Evolutionary conservation across 2,797 vertebrate species (phyloP).

Genomic region (Enteromius thamalakanensis): DNA sequence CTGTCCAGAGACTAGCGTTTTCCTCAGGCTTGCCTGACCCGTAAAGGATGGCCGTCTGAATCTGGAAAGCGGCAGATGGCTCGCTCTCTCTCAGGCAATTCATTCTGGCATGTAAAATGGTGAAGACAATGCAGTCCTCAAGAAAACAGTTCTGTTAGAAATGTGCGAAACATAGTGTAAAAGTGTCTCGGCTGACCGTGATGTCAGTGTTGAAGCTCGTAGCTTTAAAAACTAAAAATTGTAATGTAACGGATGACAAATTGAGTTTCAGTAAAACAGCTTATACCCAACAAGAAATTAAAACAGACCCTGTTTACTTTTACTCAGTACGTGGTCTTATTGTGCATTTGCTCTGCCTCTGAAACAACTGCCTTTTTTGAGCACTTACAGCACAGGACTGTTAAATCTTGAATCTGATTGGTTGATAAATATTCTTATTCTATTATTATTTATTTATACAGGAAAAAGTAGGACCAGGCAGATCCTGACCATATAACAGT

Average conservation of each 20-base stretch:
- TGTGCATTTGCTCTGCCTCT: neutral
- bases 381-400: neutral
- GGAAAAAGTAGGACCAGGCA: neutral
- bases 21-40: constrained; percentile 50
- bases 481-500: neutral
- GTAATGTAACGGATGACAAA: neutral
- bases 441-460: neutral
- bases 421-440: neutral
- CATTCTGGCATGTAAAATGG: constrained; percentile 31
- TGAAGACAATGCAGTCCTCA: constrained; percentile 2
- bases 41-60: constrained; percentile 60
- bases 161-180: neutral
- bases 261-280: neutral
- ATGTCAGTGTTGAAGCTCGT: neutral
- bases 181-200: neutral
- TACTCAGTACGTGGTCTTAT: neutral
- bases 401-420: neutral
- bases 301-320: neutral
- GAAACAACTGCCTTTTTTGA: neutral
- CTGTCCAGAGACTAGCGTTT: constrained; percentile 26
- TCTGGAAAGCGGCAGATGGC: constrained; percentile 63
- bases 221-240: neutral
- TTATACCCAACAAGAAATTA: neutral
- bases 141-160: constrained; percentile 11
- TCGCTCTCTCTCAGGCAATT: constrained; percentile 54